Evolutionary conservation across 2,113 vertebrate genomes (phyloP), one percentile per base, ranked within the genome.

Genomic region (Cacatua alba): DNA sequence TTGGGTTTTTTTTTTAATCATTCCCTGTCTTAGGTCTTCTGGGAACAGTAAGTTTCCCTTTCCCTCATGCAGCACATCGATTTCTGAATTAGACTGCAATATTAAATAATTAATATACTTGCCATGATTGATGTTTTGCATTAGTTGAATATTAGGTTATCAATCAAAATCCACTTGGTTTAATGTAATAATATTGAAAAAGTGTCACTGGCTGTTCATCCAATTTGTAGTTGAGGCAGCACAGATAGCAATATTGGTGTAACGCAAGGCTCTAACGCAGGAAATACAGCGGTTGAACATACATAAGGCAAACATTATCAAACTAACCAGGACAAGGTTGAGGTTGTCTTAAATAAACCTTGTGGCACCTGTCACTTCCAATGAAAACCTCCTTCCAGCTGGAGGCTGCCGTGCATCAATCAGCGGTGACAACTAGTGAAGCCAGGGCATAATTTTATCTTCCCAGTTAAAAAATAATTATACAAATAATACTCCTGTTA

Each of bases 61-160:
- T 96, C 98, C 95, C 97, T 98, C 98, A 98, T 97, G 96, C 98
- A 97, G 98, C 97, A 95, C 99, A 99, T 99, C 93, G 99, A 99
- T 99, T 99, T 99, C 98, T 99, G 99, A 99, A 99, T 99, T 99
- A 99, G 98, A 98, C 98, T 98, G 98, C 98, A 98, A 99, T 99
- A 99, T 99, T 99, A 99, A 99, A 99, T 99, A 99, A 99, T 99
- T 99, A 99, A 99, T 99, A 99, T 99, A 99, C 99, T 99, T 98
- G 99, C 99, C 98, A 97, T 99, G 99, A 99, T 99, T 99, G 99
- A 99, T 99, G 99, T 97, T 99, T 99, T 99, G 99, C 99, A 99
- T 99, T 99, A 99, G 99, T 98, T 98, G 99, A 99, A 99, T 99
- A 99, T 99, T 99, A 99, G 99, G 99, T 99, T 99, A 99, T 99